A percentile compares a stretch with the other conserved stretches of the same genome.
Conservation (phyloP, 1,140 invertebrate genomes). For the Halictus rubicundus region DNA sequence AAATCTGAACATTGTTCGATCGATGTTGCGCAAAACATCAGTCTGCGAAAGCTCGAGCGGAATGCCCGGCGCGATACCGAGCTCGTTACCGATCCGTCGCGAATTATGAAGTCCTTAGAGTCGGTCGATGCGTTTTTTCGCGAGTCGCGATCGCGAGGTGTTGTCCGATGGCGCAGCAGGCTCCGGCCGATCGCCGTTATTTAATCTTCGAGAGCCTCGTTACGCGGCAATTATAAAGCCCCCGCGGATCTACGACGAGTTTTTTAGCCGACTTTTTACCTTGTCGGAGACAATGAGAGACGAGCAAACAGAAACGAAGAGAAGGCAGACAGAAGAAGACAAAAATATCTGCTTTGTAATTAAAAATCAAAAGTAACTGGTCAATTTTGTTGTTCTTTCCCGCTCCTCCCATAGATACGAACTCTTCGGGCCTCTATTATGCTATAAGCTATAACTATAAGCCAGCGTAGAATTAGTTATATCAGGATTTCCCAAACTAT, state of each 20-base stretch:
- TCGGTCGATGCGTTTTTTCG: constrained; percentile 1
- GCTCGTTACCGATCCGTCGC: constrained; percentile 25
- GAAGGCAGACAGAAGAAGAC: no score
- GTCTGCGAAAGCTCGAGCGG: not conserved
- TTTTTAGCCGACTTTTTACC: constrained; percentile 15
- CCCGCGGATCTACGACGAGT: constrained; percentile 10
- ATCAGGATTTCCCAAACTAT: no score
- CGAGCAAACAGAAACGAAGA: no score
- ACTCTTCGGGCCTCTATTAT: no score
- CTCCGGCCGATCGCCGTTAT: constrained; percentile 11
- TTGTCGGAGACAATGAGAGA: not conserved
- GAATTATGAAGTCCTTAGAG: constrained; percentile 38
- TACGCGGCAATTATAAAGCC: constrained; percentile 34
- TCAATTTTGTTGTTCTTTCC: no score
- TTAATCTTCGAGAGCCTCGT: constrained; percentile 37
- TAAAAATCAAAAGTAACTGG: no score
- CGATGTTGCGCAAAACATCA: constrained; percentile 10
- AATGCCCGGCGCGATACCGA: constrained; percentile 12
- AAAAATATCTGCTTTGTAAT: no score
- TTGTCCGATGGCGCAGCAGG: constrained; percentile 15
- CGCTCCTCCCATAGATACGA: no score
- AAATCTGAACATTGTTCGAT: constrained; percentile 26
- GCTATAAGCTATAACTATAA: no score
- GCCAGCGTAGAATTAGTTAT: no score
- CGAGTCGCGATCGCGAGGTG: constrained; percentile 13